phyloP scores from a whole-genome alignment of 2,113 vertebrate species.

The human (Homo sapiens) region GRCh38 chr9:84009001-84009500 shows the following conservation, averaged over 20 bases:
- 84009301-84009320: background rate
- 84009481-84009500: background rate
- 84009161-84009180: background rate
- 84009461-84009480: background rate
- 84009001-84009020: too few species aligned
- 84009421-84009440: background rate
- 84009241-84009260: background rate
- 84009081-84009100: background rate
- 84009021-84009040: too few species aligned
- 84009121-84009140: background rate
- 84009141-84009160: background rate
- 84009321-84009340: background rate
- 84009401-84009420: background rate
- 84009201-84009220: too few species aligned
- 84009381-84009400: background rate
- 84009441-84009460: background rate
- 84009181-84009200: background rate
- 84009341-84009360: background rate
- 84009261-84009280: background rate
- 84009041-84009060: too few species aligned
- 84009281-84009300: background rate
- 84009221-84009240: background rate
- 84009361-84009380: background rate
- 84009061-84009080: background rate
- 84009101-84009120: background rate